phyloP scores from a whole-genome alignment of 2,797 vertebrate genomes.

The Hypotaenidia okinawae region DNA sequence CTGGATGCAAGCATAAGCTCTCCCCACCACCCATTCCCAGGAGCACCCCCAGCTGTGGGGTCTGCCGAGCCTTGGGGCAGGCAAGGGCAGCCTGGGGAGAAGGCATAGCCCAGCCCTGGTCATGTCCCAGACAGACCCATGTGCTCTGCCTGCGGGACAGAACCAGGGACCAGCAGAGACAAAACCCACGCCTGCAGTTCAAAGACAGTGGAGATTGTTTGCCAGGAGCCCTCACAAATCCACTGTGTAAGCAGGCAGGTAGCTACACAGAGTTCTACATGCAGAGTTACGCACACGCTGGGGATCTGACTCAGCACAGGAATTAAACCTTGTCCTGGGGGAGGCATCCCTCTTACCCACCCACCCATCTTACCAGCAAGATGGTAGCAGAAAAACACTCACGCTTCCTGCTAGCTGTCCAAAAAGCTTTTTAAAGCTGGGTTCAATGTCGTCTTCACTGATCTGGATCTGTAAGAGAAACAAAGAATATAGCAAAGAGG shows the following conservation, averaged over 20 bases:
- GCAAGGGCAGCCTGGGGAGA: background rate
- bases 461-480: constrained; percentile 75
- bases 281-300: background rate
- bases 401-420: constrained; percentile 87
- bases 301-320: background rate
- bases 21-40: background rate
- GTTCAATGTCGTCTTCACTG: constrained; percentile 84
- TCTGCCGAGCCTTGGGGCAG: rapidly evolving
- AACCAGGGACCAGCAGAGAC: background rate
- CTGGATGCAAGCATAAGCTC: background rate
- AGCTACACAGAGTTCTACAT: background rate
- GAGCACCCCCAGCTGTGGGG: background rate
- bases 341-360: background rate
- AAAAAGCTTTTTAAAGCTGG: constrained; percentile 87
- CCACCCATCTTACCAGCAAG: background rate
- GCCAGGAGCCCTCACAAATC: background rate
- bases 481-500: background rate
- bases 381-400: constrained; percentile 48
- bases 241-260: background rate
- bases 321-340: background rate
- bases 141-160: background rate
- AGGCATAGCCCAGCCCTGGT: background rate
- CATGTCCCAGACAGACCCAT: background rate
- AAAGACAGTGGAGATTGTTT: background rate
- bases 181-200: background rate